Evolutionary conservation across 2,888 invertebrate species (phyloP), one percentile per base, ranked within the genome.

Genomic region (Drosophila colorata): DNA sequence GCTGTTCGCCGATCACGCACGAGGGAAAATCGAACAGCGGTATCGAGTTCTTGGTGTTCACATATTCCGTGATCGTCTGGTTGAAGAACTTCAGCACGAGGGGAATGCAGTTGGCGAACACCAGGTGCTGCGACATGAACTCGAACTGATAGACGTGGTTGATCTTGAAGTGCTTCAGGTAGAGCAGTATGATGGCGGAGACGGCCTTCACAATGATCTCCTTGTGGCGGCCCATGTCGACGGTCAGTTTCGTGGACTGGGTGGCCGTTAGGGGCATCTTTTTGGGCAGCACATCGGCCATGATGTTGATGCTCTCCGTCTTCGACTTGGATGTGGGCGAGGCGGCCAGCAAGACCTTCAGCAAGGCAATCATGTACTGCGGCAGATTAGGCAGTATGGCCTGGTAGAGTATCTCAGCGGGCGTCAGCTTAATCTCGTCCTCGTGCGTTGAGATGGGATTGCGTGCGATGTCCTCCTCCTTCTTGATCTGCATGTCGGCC

Each of bases 111-210:
- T 99, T 99, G 65, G 99, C 99, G 93, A 99, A 99, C 9, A 99
- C 98, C 80, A 99, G 94, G 93, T 99, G 99, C 92, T 99, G 99
- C 1, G 98, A 98, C 96, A 99, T 98, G 91, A 98, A 99, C 93
- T 99, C 99, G 93, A 99, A 99, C 93, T 99, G 99, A 92, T 99
- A 99, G 47, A 99, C 95, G 93, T 99, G 99, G 93, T 99, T 99
- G 67, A 94, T 92, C 93, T 99, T 99, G 90, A 99, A 98, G 93
- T 99, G 99, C 93, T 99, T 99, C 76, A 99, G 93, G 56, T 99
- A 94, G 9, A 99, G 93, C 64, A 99, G 93, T 57, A 99, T 93
- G 80, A 99, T 97, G 14, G 96, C 97, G 43, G 98, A 97, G 0
- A 98, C 96, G 13, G 98, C 97, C 93, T 99, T 99, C 0, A 99